A percentile compares a stretch with the other conserved stretches of the same genome.
phyloP scores from a whole-genome alignment of 2,797 vertebrate genomes.

The Anabacerthia variegaticeps region DNA sequence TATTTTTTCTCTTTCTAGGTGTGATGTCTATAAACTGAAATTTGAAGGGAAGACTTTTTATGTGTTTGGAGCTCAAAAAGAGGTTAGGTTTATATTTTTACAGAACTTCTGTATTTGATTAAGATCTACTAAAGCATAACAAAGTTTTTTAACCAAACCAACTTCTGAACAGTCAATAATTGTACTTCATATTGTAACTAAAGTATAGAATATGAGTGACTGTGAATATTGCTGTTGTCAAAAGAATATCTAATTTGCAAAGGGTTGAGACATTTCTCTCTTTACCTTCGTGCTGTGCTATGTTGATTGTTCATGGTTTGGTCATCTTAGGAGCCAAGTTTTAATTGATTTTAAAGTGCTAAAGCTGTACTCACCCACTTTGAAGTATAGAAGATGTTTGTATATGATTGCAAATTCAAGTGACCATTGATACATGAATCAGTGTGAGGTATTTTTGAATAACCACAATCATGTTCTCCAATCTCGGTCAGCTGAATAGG shows the following conservation, averaged over 20 bases:
- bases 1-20: constrained; percentile 81
- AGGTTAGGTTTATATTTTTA: constrained; percentile 81
- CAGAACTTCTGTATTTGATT: neutral
- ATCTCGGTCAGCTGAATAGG: neutral
- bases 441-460: neutral
- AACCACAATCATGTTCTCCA: neutral
- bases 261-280: neutral
- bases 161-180: neutral
- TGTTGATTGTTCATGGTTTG: neutral
- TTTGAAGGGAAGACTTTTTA: constrained; percentile 99
- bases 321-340: neutral
- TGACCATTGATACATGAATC: neutral
- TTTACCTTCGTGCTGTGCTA: neutral
- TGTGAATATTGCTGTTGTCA: neutral
- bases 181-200: neutral
- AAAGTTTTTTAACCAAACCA: neutral
- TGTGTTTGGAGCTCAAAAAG: constrained; percentile 93
- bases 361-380: neutral
- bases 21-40: constrained; percentile 95
- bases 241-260: neutral
- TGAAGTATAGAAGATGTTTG: neutral
- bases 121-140: neutral
- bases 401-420: neutral
- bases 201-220: neutral
- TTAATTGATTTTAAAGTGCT: neutral